These are phyloP conservation scores for Nematopogon swammerdamellus DNA, from an alignment of 2,888 invertebrate genomes.

Conservation along the genomic window DNA sequence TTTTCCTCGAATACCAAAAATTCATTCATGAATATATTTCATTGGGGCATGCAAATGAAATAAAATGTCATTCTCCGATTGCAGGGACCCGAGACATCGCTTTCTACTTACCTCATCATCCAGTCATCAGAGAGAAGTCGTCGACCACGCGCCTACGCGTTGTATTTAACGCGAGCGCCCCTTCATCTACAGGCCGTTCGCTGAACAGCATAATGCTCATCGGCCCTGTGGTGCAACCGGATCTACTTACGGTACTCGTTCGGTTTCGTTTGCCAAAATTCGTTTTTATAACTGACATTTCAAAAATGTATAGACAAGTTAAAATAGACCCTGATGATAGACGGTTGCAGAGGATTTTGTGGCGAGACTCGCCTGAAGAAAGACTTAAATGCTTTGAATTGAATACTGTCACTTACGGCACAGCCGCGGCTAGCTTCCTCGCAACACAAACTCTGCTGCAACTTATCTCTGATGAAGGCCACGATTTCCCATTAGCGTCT, in stretches of 20 bases:
- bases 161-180: constrained; percentile 15
- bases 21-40: constrained; percentile 60
- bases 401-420: constrained; percentile 13
- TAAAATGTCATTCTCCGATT: not conserved
- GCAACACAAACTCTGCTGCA: constrained; percentile 15
- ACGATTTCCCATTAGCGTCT: constrained; percentile 11
- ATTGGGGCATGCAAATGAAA: constrained; percentile 13
- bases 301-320: constrained; percentile 20
- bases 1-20: not conserved
- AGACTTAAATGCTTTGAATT: constrained; percentile 9
- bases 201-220: constrained; percentile 15
- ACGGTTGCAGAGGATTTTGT: constrained; percentile 15
- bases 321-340: constrained; percentile 12
- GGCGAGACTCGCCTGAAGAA: constrained; percentile 9
- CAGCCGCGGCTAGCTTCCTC: constrained; percentile 12
- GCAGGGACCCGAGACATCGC: constrained; percentile 5
- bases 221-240: constrained; percentile 15
- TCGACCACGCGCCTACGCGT: constrained; percentile 16
- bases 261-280: constrained; percentile 14
- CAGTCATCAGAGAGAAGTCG: constrained; percentile 15
- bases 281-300: constrained; percentile 15
- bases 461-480: constrained; percentile 2
- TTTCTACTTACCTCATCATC: constrained; percentile 18
- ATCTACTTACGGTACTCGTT: constrained; percentile 16
- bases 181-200: constrained; percentile 11